Percentiles rank a stretch among this genome's conserved stretches.
Conservation (phyloP, 2,797 vertebrate species). For the Halcyon smyrnensis region DNA sequence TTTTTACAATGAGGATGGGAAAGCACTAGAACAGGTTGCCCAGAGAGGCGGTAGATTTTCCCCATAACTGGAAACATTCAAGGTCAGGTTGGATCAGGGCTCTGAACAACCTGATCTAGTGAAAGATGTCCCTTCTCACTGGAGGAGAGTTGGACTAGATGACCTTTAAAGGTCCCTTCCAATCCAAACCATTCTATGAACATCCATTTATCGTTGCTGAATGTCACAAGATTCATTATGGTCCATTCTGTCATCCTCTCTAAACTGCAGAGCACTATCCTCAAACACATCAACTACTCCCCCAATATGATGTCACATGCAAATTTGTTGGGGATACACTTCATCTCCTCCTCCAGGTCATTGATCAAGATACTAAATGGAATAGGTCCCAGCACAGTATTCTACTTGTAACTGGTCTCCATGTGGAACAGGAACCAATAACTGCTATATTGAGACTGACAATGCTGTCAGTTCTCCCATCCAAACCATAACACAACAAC, state of each 20-base stretch:
- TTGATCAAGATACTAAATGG: not conserved
- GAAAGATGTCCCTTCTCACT: no score
- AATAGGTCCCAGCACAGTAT: not conserved
- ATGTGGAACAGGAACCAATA: not conserved
- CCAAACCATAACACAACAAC: not conserved
- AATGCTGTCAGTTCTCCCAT: not conserved
- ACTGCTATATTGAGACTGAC: not conserved
- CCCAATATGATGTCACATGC: not conserved
- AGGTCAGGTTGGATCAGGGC: no score
- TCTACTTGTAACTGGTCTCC: not conserved
- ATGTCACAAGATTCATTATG: fast-evolving
- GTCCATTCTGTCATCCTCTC: not conserved
- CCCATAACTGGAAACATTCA: no score
- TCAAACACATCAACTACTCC: fast-evolving
- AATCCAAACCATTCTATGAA: no score
- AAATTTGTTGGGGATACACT: not conserved
- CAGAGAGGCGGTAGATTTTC: no score
- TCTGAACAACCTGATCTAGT: no score
- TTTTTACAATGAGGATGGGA: no score
- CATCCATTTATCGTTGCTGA: not conserved
- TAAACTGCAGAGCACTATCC: not conserved
- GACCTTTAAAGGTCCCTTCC: no score
- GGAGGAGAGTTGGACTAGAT: no score
- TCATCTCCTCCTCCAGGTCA: not conserved
- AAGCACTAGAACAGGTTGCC: no score